These are phyloP conservation scores for Onychomys torridus DNA, from an alignment of 2,797 vertebrate genomes.

Conservation along the genomic window DNA sequence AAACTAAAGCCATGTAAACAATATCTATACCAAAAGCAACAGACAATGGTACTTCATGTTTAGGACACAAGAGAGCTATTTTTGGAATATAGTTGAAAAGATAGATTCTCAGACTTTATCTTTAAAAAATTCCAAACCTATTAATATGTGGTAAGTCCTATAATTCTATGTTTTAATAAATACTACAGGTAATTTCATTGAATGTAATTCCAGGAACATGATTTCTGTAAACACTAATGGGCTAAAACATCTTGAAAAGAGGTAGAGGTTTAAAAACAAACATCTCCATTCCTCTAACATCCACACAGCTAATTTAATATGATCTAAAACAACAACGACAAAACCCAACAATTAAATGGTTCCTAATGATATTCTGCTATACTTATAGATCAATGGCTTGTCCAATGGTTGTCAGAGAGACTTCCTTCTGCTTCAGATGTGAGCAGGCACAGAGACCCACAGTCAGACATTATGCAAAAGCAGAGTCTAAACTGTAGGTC, in stretches of 20 bases:
- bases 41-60: neutral
- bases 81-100: neutral
- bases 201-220: neutral
- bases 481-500: neutral
- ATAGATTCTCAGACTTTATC: neutral
- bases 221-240: conserved; percentile 15
- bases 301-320: neutral
- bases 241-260: conserved; percentile 18
- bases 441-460: neutral
- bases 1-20: neutral
- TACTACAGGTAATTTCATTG: neutral
- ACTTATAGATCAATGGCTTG: neutral
- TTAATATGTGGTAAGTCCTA: neutral
- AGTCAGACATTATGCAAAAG: neutral
- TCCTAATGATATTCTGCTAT: neutral
- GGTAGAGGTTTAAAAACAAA: conserved; percentile 24
- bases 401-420: neutral
- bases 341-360: neutral
- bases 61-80: neutral
- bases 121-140: neutral
- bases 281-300: neutral
- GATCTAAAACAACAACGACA: neutral
- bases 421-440: too few species aligned
- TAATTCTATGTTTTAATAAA: conserved; percentile 9
- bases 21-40: neutral